Evolutionary conservation across 2,113 vertebrate species (phyloP), one percentile per base, ranked within the genome.

Genomic region (Rhizomys pruinosus): DNA sequence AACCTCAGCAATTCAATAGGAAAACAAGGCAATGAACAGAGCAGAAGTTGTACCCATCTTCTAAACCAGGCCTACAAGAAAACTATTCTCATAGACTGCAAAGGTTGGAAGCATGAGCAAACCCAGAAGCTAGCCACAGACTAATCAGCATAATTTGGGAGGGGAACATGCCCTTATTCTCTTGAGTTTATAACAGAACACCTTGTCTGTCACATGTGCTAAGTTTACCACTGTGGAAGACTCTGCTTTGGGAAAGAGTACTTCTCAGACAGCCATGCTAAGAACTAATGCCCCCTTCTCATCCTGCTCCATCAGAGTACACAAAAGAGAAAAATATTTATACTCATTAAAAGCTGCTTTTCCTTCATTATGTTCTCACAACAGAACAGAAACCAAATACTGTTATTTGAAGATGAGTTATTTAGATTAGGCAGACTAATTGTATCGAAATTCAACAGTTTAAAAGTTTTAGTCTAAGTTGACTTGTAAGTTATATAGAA

Each of bases 371-470:
- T 64, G 82, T 87, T 87, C 39, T 87, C 55, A 81, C 12, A 63
- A 19, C 8, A 89, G 7, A 78, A 37, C 34, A 87, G 23, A 87
- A 66, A 44, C 3, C 29, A 86, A 81, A 72, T 44, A 89, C 81
- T 37, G 72, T 72, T 68, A 66, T 39, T 77, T 81, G 61, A 59
- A 68, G 39, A 32, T 34, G 4, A 25, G 5, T 22, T 81, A 73
- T 44, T 91, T 27, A 80, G 25, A 79, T 64, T 63, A 88, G 77
- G n/a, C 16, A 80, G n/a, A 69, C 42, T 84, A 90, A 87, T 52
- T 55, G 7, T 63, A 88, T 89, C 27, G 57, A 69, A 91, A 84
- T 90, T 66, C 22, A 79, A 47, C 9, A 66, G 55, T 79, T 84
- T 88, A 37, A 90, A 11, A 68, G 13, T 64, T 85, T 74, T 78